Conservation (phyloP, 2,797 vertebrate genomes). For the Centroberyx gerrardi region DNA sequence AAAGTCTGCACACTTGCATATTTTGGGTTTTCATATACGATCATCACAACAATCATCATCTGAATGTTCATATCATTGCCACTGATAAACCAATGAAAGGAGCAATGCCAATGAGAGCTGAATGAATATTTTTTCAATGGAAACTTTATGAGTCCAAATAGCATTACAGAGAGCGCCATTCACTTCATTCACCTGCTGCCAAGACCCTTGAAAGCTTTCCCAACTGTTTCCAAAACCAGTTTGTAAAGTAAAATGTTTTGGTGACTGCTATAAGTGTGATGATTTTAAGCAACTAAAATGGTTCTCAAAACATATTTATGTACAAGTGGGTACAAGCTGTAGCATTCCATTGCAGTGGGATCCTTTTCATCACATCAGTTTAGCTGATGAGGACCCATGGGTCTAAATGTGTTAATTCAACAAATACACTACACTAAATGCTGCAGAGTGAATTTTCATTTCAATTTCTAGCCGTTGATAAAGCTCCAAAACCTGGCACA, state of each 20-base stretch:
- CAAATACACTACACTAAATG: neutral
- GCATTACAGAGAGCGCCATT: too few relatives aligned
- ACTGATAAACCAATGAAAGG: conserved; percentile 23
- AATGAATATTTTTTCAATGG: conserved; percentile 1
- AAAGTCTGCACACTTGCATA: neutral
- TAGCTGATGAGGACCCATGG: neutral
- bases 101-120: neutral
- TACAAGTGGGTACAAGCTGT: too few relatives aligned
- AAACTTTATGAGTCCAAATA: neutral
- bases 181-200: too few relatives aligned
- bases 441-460: conserved; percentile 1
- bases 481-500: conserved; percentile 21
- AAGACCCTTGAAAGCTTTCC: too few relatives aligned
- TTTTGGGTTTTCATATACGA: conserved; percentile 1
- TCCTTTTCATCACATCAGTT: neutral
- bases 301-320: too few relatives aligned
- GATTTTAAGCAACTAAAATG: neutral
- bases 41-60: neutral
- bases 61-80: too few relatives aligned
- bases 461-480: conserved; percentile 2
- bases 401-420: conserved; percentile 2
- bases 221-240: too few relatives aligned
- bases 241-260: neutral
- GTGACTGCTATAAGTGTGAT: neutral
- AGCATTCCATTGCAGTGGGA: neutral